Percentiles rank a stretch among this genome's conserved stretches.
Evolutionary conservation across 2,797 vertebrate species (phyloP).

Genomic region (Muscicapa striata): DNA sequence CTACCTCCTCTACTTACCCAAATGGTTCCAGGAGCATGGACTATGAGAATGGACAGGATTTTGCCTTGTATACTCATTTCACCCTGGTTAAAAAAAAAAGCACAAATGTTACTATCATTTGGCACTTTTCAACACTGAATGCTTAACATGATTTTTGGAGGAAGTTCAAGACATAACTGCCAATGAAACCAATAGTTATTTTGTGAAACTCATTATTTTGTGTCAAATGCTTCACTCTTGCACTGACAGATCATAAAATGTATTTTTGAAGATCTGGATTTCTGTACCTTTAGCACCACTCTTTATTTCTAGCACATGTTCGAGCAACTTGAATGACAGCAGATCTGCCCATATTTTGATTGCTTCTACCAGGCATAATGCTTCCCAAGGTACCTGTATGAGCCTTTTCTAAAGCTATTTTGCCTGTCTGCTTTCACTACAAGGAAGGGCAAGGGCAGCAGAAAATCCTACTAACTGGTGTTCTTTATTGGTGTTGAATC

Average conservation of each 20-base stretch:
- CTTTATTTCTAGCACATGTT: neutral
- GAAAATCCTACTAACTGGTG: neutral
- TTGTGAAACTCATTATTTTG: neutral
- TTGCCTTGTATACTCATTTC: neutral
- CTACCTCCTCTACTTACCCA: neutral
- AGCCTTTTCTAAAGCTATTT: neutral
- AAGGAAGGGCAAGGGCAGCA: neutral
- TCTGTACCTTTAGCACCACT: neutral
- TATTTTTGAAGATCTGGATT: neutral
- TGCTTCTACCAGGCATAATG: neutral
- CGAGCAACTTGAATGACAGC: neutral
- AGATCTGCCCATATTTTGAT: neutral
- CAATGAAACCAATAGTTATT: neutral
- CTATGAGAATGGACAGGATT: neutral
- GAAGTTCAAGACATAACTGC: neutral
- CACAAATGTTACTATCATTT: neutral
- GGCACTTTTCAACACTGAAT: neutral
- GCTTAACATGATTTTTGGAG: neutral
- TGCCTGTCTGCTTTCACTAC: neutral
- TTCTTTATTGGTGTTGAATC: neutral
- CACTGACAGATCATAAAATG: neutral
- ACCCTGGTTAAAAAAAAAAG: neutral
- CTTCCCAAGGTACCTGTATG: neutral
- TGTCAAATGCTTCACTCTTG: neutral
- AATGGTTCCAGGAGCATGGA: neutral